These are phyloP conservation scores for Homarus americanus DNA, from an alignment of 1,140 invertebrate genomes.

Conservation along the genomic window DNA sequence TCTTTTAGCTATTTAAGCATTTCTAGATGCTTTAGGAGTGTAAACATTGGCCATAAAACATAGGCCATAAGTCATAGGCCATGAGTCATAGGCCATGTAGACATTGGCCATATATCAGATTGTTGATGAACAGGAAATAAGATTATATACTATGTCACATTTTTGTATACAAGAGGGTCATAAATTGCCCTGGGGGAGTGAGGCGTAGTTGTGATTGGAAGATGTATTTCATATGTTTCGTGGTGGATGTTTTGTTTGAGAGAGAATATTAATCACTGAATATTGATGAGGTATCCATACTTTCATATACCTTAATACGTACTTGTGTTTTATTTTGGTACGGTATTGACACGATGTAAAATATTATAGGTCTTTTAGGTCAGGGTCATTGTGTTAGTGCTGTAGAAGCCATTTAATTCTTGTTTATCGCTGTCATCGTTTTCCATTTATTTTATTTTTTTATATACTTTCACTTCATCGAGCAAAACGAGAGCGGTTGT, in stretches of 20 bases:
- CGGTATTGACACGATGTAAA: too few species aligned
- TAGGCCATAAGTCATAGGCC: too few species aligned
- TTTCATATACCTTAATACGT: not conserved
- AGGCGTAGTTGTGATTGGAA: not conserved
- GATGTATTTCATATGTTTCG: not conserved
- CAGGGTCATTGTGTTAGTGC: not conserved
- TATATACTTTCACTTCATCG: not conserved
- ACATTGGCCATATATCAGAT: not conserved
- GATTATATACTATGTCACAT: not conserved
- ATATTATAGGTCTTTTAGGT: not conserved
- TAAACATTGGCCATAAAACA: not conserved
- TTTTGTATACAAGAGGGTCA: not conserved
- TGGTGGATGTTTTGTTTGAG: not conserved
- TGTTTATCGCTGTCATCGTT: not conserved
- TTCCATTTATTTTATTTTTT: not conserved
- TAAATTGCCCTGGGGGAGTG: not conserved
- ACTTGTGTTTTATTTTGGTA: too few species aligned
- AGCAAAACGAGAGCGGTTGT: not conserved
- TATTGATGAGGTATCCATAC: not conserved
- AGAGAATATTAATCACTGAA: not conserved
- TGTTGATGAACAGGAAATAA: not conserved
- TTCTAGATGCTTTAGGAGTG: not conserved
- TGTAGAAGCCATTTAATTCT: not conserved
- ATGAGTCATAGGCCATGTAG: not conserved
- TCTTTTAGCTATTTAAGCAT: not conserved